Base-by-base conservation (phyloP, 2,888 invertebrate species). In the Bombyx huttoni region DNA sequence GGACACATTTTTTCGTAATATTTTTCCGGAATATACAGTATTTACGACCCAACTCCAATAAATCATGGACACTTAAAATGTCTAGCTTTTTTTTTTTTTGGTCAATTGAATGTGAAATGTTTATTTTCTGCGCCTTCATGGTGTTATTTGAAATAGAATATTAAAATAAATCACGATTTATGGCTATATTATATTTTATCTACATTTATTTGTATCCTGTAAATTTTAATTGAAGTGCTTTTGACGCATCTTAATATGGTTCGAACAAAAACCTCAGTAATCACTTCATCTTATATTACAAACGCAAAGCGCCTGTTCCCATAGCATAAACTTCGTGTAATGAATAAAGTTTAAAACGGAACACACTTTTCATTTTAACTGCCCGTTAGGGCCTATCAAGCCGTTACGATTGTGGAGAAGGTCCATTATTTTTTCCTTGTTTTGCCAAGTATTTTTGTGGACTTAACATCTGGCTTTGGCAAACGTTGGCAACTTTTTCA, bases 21-120 rank as follows among this genome's bases (percentile, higher is more conserved):
- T 40, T 40, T 40, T 40, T 0, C 40, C 40, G 12, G 40, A 48
- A 71, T 77, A 77, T 77, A 80, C 74, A 70, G 67, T 73, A 70
- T 78, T 78, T 72, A 73, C 71, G 70, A 67, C 64, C 65, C 65
- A 63, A 73, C 73, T 77, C 74, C 74, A 79, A 83, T 85, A 84
- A 83, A 83, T 84, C 80, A 81, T 65, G 68, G 62, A 66, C 68
- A 75, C 73, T 75, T 73, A 80, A 83, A 83, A 81, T 75, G 75
- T 74, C 67, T 62, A 62, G 64, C 67, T 67, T 60, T 64, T 74
- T n/a, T n/a, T 67, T 60, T 64, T 81, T 80, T 72, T 63, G 68
- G 65, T 68, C 77, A 81, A 78, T 78, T 77, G 68, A 70, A 64
- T 70, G 58, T 76, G 65, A 75, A 77, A 78, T 72, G 71, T 75